A percentile compares a stretch with the other conserved stretches of the same genome.
Conservation (phyloP, 2,888 invertebrate species). For the Chloroclysta siterata region DNA sequence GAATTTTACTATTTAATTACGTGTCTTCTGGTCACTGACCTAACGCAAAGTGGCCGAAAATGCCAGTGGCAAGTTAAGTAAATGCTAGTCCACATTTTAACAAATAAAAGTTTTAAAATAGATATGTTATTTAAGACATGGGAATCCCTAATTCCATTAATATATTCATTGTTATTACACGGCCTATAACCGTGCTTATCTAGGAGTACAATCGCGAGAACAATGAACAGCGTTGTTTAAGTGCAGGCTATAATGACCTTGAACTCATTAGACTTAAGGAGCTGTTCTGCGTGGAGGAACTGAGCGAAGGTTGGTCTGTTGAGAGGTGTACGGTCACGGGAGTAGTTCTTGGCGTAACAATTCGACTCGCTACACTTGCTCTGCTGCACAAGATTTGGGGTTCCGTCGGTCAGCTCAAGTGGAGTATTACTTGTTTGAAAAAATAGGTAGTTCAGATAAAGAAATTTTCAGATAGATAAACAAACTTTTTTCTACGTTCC, state of each 20-base stretch:
- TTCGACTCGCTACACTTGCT: slow-evolving; percentile 63
- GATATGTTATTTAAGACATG: slow-evolving; percentile 21
- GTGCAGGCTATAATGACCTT: slow-evolving; percentile 22
- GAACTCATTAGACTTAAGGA: slow-evolving; percentile 26
- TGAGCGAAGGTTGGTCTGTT: slow-evolving; percentile 27
- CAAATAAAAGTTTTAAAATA: neutral
- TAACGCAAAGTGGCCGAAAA: neutral
- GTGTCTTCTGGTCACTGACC: neutral
- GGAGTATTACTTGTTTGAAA: neutral
- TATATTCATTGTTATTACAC: slow-evolving; percentile 36
- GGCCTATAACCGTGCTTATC: slow-evolving; percentile 39
- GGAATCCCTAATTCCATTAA: slow-evolving; percentile 31
- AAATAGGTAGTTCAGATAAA: no score
- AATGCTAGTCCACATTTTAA: neutral
- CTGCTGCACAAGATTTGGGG: slow-evolving; percentile 46
- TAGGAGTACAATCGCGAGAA: slow-evolving; percentile 36
- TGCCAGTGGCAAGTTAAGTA: neutral
- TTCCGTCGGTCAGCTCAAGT: slow-evolving; percentile 17
- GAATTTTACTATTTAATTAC: no score
- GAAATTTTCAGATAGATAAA: no score
- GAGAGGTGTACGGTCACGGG: slow-evolving; percentile 63
- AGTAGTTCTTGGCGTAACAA: slow-evolving; percentile 65
- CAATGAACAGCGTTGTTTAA: slow-evolving; percentile 13
- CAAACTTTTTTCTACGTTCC: no score
- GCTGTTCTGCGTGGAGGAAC: slow-evolving; percentile 25